Conservation (phyloP, 64 coral and sea anemone species). For the Dendronephthya gigantea region DNA sequence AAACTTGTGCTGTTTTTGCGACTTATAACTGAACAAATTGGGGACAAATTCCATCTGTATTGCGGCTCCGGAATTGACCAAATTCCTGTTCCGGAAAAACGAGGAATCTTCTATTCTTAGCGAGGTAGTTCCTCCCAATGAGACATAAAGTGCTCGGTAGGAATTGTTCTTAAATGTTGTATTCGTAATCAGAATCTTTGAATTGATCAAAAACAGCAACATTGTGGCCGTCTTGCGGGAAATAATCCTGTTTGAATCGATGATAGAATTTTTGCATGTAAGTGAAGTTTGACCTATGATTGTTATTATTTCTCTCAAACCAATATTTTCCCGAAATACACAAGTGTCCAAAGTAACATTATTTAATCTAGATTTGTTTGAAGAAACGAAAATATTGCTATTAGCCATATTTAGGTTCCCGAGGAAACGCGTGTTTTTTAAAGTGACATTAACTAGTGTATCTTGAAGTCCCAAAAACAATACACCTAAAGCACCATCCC, state of each 20-base stretch:
- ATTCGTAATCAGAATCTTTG: not conserved
- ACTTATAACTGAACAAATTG: not conserved
- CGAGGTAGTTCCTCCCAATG: not conserved
- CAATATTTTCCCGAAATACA: not conserved
- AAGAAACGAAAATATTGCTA: not conserved
- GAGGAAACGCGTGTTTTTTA: not conserved
- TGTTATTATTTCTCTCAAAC: not conserved
- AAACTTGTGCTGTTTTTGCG: not conserved
- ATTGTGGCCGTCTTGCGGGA: not conserved
- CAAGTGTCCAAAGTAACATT: not conserved
- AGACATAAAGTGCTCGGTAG: not conserved
- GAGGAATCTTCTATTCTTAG: not conserved
- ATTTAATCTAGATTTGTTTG: too few relatives aligned
- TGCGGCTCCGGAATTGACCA: not conserved
- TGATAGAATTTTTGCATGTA: not conserved
- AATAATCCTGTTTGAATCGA: not conserved
- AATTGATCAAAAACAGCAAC: not conserved
- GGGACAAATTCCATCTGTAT: too few relatives aligned
- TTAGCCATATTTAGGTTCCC: not conserved
- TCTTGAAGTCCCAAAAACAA: not conserved
- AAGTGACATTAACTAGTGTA: not conserved
- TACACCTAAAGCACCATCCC: not conserved
- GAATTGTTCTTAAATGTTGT: not conserved
- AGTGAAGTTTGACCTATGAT: not conserved
- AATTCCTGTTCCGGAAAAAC: not conserved